Evolutionary conservation across 2,888 invertebrate species (phyloP).

Genomic region (Lochmaea capreae): DNA sequence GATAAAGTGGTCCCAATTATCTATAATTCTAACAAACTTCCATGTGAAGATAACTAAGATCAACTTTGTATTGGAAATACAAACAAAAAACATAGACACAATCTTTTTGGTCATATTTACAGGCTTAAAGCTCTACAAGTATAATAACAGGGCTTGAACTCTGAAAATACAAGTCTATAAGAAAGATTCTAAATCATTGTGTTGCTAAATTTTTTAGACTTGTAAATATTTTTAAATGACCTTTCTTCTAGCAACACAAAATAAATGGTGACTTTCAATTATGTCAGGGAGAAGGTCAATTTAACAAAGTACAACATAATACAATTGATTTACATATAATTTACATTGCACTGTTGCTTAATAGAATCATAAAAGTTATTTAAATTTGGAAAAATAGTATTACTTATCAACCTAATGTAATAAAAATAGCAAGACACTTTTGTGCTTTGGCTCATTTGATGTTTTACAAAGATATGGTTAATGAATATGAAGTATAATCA

Average conservation of each 20-base stretch:
- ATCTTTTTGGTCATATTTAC: no score
- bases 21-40: not conserved
- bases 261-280: not conserved
- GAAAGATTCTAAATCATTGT: no score
- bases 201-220: no score
- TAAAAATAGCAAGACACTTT: not conserved
- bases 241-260: not conserved
- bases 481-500: no score
- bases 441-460: no score
- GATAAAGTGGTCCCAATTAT: not conserved
- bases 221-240: not conserved
- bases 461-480: no score
- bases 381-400: not conserved
- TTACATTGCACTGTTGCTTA: not conserved
- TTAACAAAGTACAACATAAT: not conserved
- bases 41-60: not conserved
- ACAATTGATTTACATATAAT: not conserved
- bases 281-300: conserved; percentile 3
- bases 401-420: not conserved
- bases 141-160: no score
- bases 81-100: not conserved
- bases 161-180: no score
- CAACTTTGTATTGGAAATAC: not conserved
- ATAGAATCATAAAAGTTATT: not conserved
- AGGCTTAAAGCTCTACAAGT: no score